phyloP scores from a whole-genome alignment of 2,888 invertebrate genomes.

The Ochropacha duplaris region DNA sequence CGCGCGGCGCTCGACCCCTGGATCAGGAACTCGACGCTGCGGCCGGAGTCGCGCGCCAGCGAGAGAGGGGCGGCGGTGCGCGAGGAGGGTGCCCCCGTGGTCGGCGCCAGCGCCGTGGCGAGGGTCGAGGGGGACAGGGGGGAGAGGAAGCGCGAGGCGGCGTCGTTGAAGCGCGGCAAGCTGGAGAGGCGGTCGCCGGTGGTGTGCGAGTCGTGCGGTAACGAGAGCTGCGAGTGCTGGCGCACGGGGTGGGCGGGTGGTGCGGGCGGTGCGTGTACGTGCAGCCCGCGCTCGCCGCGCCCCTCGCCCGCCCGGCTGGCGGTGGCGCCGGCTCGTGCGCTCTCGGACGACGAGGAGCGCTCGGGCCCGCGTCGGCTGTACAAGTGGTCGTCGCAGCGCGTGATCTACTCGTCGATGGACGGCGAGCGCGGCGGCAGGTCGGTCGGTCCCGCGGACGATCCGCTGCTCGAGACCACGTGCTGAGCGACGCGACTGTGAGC shows the following conservation, averaged over 20 bases:
- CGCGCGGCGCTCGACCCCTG: slow-evolving; percentile 41
- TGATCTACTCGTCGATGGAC: slow-evolving; percentile 39
- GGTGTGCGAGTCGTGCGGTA: slow-evolving; percentile 55
- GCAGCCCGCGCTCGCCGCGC: slow-evolving; percentile 28
- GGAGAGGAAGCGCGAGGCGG: slow-evolving; percentile 7
- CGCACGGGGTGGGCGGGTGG: slow-evolving; percentile 37
- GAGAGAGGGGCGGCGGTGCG: slow-evolving; percentile 25
- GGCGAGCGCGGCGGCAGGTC: slow-evolving; percentile 19
- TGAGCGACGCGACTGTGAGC: slow-evolving; percentile 30
- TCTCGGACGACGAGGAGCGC: slow-evolving; percentile 55
- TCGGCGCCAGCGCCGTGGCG: slow-evolving; percentile 25
- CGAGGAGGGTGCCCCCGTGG: slow-evolving; percentile 23
- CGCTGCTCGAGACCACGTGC: slow-evolving; percentile 74
- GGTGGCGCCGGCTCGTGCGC: slow-evolving; percentile 49
- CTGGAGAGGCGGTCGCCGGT: slow-evolving; percentile 52
- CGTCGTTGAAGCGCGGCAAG: slow-evolving; percentile 40
- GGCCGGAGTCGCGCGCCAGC: slow-evolving; percentile 19
- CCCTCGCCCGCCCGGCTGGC: slow-evolving; percentile 38
- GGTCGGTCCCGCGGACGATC: slow-evolving; percentile 45
- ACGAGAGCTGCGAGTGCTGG: slow-evolving; percentile 54
- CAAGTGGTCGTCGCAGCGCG: slow-evolving; percentile 49
- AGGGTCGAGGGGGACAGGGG: no score
- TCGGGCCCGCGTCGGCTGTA: slow-evolving; percentile 48
- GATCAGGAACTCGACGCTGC: slow-evolving; percentile 32
- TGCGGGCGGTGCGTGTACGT: slow-evolving; percentile 26